Percentiles rank a stretch among this genome's conserved stretches.
These are phyloP conservation scores for Gobio gobio DNA, from an alignment of 2,113 vertebrate genomes.

Conservation along the genomic window DNA sequence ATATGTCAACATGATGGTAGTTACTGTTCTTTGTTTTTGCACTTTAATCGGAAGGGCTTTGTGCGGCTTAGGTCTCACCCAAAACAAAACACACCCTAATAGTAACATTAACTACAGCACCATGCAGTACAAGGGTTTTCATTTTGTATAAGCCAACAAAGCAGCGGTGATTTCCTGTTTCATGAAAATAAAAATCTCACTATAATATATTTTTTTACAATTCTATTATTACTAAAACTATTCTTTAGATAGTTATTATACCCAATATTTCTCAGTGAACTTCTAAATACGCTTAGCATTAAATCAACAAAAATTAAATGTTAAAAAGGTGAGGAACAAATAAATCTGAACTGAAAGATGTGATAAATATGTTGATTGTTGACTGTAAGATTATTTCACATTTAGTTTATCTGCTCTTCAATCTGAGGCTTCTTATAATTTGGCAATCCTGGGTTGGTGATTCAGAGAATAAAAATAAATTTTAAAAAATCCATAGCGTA, in stretches of 20 bases:
- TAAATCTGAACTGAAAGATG: neutral
- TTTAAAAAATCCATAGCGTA: constrained; percentile 35
- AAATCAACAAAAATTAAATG: neutral
- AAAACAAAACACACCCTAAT: constrained; percentile 45
- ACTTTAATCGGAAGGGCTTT: constrained; percentile 31
- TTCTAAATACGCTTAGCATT: neutral
- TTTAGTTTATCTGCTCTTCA: constrained; percentile 19
- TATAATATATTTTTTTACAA: neutral
- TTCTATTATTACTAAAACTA: neutral
- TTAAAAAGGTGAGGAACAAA: neutral
- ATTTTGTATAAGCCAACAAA: neutral
- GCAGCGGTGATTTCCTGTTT: neutral
- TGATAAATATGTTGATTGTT: no score
- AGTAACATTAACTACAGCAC: constrained; percentile 33
- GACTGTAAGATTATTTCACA: no score
- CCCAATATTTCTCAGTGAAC: no score
- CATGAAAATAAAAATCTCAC: neutral
- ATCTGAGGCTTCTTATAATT: constrained; percentile 17
- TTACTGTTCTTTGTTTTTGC: constrained; percentile 41
- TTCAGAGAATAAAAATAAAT: constrained; percentile 11
- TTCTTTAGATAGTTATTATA: neutral
- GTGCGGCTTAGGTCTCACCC: constrained; percentile 10
- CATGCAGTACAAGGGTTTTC: constrained; percentile 20
- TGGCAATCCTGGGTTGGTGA: neutral
- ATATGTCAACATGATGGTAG: constrained; percentile 35